Percentiles rank a stretch among this genome's conserved stretches.
phyloP scores from a whole-genome alignment of 2,113 vertebrate genomes.

The Lepus europaeus region DNA sequence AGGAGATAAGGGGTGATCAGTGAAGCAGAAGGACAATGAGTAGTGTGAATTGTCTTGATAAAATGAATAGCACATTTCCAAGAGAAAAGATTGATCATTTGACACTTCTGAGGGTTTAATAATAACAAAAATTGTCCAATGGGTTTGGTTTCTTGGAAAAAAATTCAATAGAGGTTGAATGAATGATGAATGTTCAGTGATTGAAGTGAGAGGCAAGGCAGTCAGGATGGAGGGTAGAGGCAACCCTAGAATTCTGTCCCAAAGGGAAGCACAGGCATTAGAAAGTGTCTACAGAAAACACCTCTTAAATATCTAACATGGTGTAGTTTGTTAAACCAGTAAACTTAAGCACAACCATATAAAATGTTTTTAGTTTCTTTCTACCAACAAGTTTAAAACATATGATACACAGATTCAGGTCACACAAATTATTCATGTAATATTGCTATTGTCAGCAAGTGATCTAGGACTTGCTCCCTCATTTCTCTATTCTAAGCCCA shows the following conservation, averaged over 20 bases:
- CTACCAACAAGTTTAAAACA: too few relatives aligned
- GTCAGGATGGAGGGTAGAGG: neutral
- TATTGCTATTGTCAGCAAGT: too few relatives aligned
- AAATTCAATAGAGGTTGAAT: neutral
- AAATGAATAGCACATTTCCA: neutral
- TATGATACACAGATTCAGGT: too few relatives aligned
- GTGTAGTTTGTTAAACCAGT: too few relatives aligned
- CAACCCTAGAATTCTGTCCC: neutral
- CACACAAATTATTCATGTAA: too few relatives aligned
- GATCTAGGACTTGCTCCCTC: too few relatives aligned
- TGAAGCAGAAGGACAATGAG: neutral
- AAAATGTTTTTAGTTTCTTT: too few relatives aligned
- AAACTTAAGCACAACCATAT: too few relatives aligned
- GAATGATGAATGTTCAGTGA: neutral
- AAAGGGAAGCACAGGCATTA: neutral
- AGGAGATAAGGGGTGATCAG: neutral
- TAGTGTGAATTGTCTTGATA: neutral
- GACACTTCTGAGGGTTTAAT: neutral
- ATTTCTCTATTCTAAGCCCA: too few relatives aligned
- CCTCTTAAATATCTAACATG: too few relatives aligned
- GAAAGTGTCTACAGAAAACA: neutral
- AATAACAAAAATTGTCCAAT: neutral
- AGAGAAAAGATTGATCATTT: neutral
- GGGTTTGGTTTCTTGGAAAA: neutral
- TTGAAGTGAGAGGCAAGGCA: rapidly evolving